Conservation (phyloP, 1,140 invertebrate species). For the Plectrocnemia conspersa region DNA sequence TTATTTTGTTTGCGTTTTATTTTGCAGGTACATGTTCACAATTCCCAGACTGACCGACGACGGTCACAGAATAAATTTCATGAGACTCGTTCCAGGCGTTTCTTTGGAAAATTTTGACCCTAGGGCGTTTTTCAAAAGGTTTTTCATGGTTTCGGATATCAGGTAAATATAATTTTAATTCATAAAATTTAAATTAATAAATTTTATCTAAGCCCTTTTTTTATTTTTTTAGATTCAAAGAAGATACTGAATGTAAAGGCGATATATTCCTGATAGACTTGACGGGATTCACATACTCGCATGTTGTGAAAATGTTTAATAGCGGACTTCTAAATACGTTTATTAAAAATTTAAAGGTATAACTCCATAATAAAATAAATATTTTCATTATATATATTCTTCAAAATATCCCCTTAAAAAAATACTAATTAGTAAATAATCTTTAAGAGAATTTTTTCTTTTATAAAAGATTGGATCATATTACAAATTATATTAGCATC, state of each 20-base stretch:
- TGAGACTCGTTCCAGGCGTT: slow-evolving; percentile 24
- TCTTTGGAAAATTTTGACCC: slow-evolving; percentile 25
- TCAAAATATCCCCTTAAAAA: no score
- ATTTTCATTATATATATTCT: neutral
- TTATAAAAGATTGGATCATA: no score
- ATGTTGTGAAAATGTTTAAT: slow-evolving; percentile 27
- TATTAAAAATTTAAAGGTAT: slow-evolving; percentile 30
- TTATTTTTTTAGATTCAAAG: slow-evolving; percentile 27
- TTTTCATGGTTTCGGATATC: slow-evolving; percentile 32
- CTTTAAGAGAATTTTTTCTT: no score
- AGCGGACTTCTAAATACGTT: slow-evolving; percentile 23
- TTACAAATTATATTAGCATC: no score
- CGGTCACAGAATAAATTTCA: slow-evolving; percentile 24
- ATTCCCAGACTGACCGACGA: slow-evolving; percentile 25
- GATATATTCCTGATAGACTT: slow-evolving; percentile 30
- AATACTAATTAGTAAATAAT: no score
- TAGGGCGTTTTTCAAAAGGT: slow-evolving; percentile 32
- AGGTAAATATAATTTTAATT: slow-evolving; percentile 28
- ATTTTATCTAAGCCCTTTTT: no score
- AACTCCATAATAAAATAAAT: no score
- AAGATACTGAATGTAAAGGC: slow-evolving; percentile 26
- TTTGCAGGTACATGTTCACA: slow-evolving; percentile 30
- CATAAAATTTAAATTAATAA: no score
- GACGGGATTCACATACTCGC: slow-evolving; percentile 24
- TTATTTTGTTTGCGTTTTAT: no score